Conservation (phyloP, 1,140 invertebrate genomes). For the Melitaea cinxia region DNA sequence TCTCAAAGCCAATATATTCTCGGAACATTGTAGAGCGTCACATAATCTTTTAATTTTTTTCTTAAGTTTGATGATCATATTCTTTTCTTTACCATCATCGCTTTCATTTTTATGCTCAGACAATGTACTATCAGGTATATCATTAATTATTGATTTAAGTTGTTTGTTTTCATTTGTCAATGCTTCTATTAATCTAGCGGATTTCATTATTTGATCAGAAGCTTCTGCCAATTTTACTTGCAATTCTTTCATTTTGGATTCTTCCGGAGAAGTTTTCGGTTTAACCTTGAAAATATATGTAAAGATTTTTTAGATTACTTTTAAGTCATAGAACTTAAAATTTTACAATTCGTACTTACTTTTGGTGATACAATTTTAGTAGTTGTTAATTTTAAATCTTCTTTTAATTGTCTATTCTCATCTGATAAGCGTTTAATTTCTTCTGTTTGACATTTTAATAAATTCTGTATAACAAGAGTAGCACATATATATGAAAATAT, state of each 20-base stretch:
- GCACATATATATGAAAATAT: neutral
- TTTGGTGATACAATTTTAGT: constrained; percentile 38
- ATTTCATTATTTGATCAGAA: constrained; percentile 84
- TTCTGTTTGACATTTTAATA: constrained; percentile 85
- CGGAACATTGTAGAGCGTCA: constrained; percentile 48
- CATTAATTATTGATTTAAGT: constrained; percentile 54
- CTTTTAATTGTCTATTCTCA: constrained; percentile 68
- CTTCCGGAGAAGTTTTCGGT: constrained; percentile 60
- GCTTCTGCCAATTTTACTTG: constrained; percentile 87
- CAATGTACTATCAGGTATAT: constrained; percentile 43
- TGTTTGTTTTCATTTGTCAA: constrained; percentile 62
- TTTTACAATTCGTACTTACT: no score
- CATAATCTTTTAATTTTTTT: constrained; percentile 55
- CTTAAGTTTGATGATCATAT: constrained; percentile 59
- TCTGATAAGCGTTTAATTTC: constrained; percentile 82
- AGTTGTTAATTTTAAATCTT: constrained; percentile 40
- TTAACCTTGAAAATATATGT: neutral
- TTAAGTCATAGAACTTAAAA: constrained; percentile 4
- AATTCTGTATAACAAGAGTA: constrained; percentile 69
- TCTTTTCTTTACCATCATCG: constrained; percentile 64
- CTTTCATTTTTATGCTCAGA: constrained; percentile 61
- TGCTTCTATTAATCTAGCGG: constrained; percentile 61
- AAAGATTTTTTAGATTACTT: neutral
- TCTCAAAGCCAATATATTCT: constrained; percentile 58
- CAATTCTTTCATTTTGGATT: constrained; percentile 85